phyloP scores from a whole-genome alignment of 2,797 vertebrate genomes.

The Tokudaia tokunoshimensis region DNA sequence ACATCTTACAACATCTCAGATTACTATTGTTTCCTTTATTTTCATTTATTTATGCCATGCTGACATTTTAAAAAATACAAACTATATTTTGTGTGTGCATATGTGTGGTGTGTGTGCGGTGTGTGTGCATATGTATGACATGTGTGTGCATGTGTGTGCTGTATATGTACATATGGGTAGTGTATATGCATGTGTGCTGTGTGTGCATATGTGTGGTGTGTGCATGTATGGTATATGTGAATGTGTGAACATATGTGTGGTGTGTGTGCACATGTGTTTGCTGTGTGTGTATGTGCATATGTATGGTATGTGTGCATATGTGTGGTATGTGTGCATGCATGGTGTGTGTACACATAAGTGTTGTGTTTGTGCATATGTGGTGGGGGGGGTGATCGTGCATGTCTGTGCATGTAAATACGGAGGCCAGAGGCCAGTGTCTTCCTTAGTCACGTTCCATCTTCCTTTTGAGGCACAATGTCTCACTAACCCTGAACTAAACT shows the following conservation, averaged over 20 bases:
- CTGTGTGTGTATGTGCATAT: too few relatives aligned
- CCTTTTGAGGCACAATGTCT: not conserved
- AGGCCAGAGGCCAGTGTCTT: not conserved
- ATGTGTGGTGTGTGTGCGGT: not conserved
- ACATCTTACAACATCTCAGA: conserved; percentile 13
- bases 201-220: too few relatives aligned
- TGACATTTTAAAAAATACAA: conserved; percentile 1
- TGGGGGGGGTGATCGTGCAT: not conserved
- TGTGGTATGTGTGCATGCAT: not conserved
- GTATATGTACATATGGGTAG: not conserved
- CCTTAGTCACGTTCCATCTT: not conserved
- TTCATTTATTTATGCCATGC: not conserved
- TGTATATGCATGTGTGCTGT: not conserved
- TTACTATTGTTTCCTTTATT: not conserved
- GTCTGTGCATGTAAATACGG: not conserved
- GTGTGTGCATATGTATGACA: not conserved
- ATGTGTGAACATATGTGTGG: too few relatives aligned
- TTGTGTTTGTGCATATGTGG: not conserved
- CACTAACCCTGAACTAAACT: not conserved
- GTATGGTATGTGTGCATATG: too few relatives aligned
- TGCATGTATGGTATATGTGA: too few relatives aligned
- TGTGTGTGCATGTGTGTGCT: not conserved
- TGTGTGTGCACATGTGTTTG: too few relatives aligned
- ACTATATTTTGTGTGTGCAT: not conserved
- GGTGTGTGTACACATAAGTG: not conserved